phyloP scores from a whole-genome alignment of 1,140 invertebrate genomes.

The Panagrolaimus sp. region DNA sequence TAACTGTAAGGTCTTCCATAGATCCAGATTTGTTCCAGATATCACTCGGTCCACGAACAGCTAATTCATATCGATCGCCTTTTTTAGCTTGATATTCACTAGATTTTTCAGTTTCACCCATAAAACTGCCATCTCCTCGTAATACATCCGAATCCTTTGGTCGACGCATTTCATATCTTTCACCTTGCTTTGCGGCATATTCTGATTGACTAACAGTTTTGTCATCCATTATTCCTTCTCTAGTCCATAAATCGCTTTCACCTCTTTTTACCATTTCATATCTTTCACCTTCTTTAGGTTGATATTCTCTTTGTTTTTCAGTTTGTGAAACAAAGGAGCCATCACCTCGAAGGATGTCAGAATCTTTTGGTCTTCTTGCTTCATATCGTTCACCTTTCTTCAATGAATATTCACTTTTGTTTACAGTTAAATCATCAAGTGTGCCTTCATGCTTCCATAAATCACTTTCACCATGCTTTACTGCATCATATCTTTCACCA shows the following conservation, averaged over 20 bases:
- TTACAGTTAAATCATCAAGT: neutral
- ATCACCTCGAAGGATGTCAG: neutral
- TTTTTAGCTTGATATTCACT: neutral
- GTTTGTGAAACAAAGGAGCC: neutral
- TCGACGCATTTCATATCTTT: conserved; percentile 26
- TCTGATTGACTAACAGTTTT: conserved; percentile 10
- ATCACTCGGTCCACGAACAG: neutral
- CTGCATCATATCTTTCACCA: neutral
- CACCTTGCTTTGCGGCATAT: conserved; percentile 21
- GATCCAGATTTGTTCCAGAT: neutral
- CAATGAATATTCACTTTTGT: neutral
- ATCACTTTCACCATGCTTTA: neutral
- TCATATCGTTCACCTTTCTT: conserved; percentile 26
- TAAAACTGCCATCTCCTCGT: conserved; percentile 8
- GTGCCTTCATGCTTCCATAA: neutral
- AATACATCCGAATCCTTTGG: conserved; percentile 29
- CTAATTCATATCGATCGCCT: conserved; percentile 4
- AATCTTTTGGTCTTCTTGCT: conserved; percentile 7
- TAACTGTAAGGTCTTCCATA: conserved; percentile 14
- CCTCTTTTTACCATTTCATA: neutral
- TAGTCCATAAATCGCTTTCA: neutral
- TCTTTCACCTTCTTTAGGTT: neutral
- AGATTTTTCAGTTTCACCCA: neutral
- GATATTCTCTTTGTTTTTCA: neutral
- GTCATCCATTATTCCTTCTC: conserved; percentile 8